A percentile compares a stretch with the other conserved stretches of the same genome.
Conservation (phyloP, 2,888 invertebrate genomes). For the Acanthosepion esculentum region DNA sequence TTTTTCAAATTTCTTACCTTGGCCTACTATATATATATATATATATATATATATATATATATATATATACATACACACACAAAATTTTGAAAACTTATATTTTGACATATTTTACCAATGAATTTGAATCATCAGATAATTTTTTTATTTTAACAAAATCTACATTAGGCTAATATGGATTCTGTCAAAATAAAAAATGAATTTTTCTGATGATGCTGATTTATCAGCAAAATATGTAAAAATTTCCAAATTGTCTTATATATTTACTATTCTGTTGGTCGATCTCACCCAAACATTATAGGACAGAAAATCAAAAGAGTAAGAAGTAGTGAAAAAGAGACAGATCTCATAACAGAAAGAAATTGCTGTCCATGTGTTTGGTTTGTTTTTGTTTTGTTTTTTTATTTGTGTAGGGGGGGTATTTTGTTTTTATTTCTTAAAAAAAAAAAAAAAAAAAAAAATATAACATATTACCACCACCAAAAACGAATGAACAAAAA, state of each 20-base stretch:
- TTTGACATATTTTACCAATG: too few relatives aligned
- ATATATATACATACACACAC: background rate
- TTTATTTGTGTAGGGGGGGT: background rate
- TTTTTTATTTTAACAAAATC: too few relatives aligned
- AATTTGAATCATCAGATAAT: too few relatives aligned
- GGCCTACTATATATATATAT: background rate
- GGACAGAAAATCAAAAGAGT: background rate
- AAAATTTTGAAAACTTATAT: too few relatives aligned
- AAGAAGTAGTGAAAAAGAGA: background rate
- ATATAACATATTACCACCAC: slow-evolving; percentile 50
- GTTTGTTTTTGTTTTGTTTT: background rate
- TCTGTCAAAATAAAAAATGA: too few relatives aligned
- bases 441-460: background rate
- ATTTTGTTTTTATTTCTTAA: background rate
- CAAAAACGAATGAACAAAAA: slow-evolving; percentile 73
- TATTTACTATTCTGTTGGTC: too few relatives aligned
- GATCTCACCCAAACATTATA: background rate
- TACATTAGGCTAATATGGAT: too few relatives aligned
- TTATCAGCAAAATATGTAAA: too few relatives aligned
- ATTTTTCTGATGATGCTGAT: too few relatives aligned
- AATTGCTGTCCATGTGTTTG: background rate
- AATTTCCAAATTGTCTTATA: too few relatives aligned
- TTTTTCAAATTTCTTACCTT: too few relatives aligned
- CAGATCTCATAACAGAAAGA: background rate
- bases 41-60: slow-evolving; percentile 14